Evolutionary conservation across 2,113 vertebrate species (phyloP).

Genomic region (Choloepus hoffmanni): DNA sequence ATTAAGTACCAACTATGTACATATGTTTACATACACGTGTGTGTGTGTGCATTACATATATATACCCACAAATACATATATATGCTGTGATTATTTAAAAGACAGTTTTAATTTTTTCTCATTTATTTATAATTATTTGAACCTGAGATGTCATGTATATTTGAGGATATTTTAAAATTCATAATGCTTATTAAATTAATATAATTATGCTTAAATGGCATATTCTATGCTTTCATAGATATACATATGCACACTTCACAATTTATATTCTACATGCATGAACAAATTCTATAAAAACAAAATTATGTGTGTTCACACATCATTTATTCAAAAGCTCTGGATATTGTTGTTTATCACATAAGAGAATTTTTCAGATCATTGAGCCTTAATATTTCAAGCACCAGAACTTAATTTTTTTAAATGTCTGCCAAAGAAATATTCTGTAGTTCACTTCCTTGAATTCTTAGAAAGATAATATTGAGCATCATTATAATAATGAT

Average conservation of each 20-base stretch:
- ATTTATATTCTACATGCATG: not conserved
- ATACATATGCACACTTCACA: not conserved
- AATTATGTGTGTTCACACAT: not conserved
- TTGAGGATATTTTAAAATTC: not conserved
- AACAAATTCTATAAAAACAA: not conserved
- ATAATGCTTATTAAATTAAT: not conserved
- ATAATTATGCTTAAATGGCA: not conserved
- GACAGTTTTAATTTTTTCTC: not conserved
- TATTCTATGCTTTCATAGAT: not conserved
- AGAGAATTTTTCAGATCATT: constrained; percentile 28
- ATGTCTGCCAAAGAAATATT: not conserved
- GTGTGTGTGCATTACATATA: not conserved
- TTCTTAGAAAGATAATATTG: not conserved
- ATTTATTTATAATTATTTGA: not conserved
- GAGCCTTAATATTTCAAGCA: constrained; percentile 20
- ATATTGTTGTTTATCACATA: not conserved
- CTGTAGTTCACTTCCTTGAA: not conserved
- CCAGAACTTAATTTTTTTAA: not conserved
- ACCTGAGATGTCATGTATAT: not conserved
- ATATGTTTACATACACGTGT: not conserved
- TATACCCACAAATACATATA: not conserved
- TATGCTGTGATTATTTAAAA: not conserved
- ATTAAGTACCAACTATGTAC: not conserved
- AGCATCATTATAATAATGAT: not conserved
- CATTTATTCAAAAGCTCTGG: not conserved